A percentile compares a stretch with the other conserved stretches of the same genome.
phyloP scores from a whole-genome alignment of 1,140 invertebrate genomes.

The Bombus affinis region DNA sequence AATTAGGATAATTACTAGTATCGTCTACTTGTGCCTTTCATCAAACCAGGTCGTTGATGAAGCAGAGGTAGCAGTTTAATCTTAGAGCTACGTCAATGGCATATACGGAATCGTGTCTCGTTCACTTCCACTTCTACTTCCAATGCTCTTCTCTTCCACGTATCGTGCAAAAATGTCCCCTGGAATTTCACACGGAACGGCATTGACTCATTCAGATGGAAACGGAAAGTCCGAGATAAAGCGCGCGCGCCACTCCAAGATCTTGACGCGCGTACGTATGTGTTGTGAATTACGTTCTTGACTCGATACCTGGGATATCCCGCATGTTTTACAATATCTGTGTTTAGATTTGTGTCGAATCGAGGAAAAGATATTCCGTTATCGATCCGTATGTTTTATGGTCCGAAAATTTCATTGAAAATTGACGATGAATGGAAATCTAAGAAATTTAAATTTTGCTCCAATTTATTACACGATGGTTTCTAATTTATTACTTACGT shows the following conservation, averaged over 20 bases:
- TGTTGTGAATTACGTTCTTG: too few relatives aligned
- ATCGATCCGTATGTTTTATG: neutral
- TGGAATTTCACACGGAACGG: neutral
- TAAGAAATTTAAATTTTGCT: too few relatives aligned
- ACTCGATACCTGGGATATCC: neutral
- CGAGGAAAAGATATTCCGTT: neutral
- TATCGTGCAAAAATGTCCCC: neutral
- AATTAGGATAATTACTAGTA: neutral
- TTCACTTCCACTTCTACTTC: neutral
- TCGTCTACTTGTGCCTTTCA: neutral
- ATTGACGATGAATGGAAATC: too few relatives aligned
- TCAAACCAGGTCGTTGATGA: neutral
- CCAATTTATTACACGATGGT: too few relatives aligned
- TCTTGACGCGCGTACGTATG: neutral
- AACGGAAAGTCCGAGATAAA: neutral
- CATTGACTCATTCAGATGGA: conserved; percentile 20
- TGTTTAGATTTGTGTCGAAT: neutral
- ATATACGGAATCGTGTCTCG: neutral
- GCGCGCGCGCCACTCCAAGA: neutral
- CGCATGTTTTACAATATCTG: too few relatives aligned
- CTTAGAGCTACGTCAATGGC: neutral
- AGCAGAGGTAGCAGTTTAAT: neutral
- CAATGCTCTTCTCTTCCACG: neutral
- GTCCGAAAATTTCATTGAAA: too few relatives aligned
- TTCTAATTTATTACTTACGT: too few relatives aligned